Evolutionary conservation across 1,140 invertebrate species (phyloP).

Genomic region (Drosophila ogumai): DNA sequence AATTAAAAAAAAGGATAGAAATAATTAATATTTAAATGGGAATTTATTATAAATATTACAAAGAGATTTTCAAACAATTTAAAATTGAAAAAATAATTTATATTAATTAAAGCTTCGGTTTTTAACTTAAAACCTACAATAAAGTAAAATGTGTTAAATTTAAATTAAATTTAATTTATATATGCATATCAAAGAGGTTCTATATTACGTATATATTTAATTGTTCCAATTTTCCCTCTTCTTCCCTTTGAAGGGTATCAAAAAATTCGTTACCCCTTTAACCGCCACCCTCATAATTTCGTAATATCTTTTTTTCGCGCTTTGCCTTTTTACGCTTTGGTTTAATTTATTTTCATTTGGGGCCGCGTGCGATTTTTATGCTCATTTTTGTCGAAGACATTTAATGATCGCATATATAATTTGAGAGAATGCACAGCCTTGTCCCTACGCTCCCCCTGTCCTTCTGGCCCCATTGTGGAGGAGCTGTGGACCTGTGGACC

Average conservation of each 20-base stretch:
- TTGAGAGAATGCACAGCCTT: constrained; percentile 74
- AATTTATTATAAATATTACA: neutral
- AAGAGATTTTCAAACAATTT: neutral
- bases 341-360: constrained; percentile 82
- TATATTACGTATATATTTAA: neutral
- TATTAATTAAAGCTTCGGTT: neutral
- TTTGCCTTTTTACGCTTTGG: constrained; percentile 60
- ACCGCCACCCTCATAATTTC: constrained; percentile 5
- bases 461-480: constrained; percentile 11
- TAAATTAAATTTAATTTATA: no score
- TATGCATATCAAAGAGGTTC: no score
- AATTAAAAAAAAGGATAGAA: no score
- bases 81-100: no score
- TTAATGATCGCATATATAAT: constrained; percentile 84
- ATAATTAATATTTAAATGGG: neutral
- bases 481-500: constrained; percentile 17
- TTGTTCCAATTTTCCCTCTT: neutral
- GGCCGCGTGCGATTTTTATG: constrained; percentile 78
- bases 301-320: constrained; percentile 32
- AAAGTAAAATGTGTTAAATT: neutral
- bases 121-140: neutral
- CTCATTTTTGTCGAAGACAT: constrained; percentile 83
- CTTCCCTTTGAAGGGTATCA: constrained; percentile 5
- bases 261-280: neutral
- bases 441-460: neutral